A percentile compares a stretch with the other conserved stretches of the same genome.
These are phyloP conservation scores for Drepanosiphum platanoidis DNA, from an alignment of 2,888 invertebrate genomes.

Conservation along the genomic window DNA sequence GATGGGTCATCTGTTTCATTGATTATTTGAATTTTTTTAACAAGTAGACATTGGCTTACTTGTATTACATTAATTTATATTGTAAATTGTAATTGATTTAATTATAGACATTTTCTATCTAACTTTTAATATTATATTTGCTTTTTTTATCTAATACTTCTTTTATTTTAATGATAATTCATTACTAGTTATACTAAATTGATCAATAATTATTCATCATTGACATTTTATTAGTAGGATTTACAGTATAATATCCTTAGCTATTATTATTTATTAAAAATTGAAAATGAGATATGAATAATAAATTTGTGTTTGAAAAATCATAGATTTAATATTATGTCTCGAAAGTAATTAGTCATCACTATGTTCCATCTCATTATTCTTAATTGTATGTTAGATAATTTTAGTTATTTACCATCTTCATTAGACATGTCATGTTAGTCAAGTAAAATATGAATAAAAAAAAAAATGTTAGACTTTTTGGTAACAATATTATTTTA, in stretches of 20 bases:
- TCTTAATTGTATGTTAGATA: background rate
- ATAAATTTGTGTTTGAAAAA: background rate
- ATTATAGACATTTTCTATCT: background rate
- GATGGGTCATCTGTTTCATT: too few species aligned
- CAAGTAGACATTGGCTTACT: background rate
- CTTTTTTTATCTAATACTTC: background rate
- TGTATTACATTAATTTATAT: background rate
- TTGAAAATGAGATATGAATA: background rate
- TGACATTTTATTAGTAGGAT: background rate
- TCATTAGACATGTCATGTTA: background rate
- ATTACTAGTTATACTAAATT: too few species aligned
- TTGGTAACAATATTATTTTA: too few species aligned
- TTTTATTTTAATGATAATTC: too few species aligned
- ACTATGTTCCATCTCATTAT: background rate
- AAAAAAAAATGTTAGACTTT: background rate
- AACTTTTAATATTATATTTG: too few species aligned
- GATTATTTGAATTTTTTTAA: background rate
- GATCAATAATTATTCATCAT: too few species aligned
- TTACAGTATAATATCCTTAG: background rate
- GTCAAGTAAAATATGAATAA: background rate
- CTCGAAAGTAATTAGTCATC: background rate
- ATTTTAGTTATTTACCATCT: background rate
- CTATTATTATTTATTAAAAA: background rate
- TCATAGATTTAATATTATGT: background rate
- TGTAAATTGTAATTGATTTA: background rate